Percentiles rank a stretch among this genome's conserved stretches.
Conservation (phyloP, 2,888 invertebrate species). For the Polietes domitor region DNA sequence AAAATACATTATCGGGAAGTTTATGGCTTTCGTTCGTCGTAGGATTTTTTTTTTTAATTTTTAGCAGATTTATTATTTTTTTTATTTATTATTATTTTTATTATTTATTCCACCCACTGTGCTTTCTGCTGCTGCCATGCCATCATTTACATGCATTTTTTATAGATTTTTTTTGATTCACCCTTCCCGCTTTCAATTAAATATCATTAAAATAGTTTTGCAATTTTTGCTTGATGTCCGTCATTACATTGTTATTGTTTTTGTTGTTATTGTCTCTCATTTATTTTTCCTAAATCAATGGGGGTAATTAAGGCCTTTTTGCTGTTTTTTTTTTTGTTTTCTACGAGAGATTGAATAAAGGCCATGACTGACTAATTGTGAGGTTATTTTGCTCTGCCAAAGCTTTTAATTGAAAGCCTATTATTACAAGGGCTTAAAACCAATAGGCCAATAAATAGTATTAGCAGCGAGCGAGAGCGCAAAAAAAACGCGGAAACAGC, state of each 20-base stretch:
- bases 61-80: no score
- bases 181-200: conserved; percentile 52
- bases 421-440: conserved; percentile 11
- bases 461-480: not conserved
- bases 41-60: no score
- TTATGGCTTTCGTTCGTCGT: no score
- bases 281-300: conserved; percentile 31
- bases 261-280: conserved; percentile 14
- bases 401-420: conserved; percentile 26
- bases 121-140: not conserved
- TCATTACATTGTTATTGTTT: not conserved
- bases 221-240: conserved; percentile 29
- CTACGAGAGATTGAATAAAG: no score
- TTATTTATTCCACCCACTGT: not conserved
- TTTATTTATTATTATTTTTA: no score
- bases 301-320: conserved; percentile 19
- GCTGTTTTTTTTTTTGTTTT: not conserved
- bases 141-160: not conserved
- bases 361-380: conserved; percentile 31
- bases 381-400: not conserved
- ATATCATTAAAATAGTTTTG: conserved; percentile 62
- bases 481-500: conserved; percentile 19
- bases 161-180: not conserved
- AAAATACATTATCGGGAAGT: no score
- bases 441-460: not conserved